Base-by-base conservation (phyloP, 1,140 invertebrate genomes). In the Philopotamus ludificatus region DNA sequence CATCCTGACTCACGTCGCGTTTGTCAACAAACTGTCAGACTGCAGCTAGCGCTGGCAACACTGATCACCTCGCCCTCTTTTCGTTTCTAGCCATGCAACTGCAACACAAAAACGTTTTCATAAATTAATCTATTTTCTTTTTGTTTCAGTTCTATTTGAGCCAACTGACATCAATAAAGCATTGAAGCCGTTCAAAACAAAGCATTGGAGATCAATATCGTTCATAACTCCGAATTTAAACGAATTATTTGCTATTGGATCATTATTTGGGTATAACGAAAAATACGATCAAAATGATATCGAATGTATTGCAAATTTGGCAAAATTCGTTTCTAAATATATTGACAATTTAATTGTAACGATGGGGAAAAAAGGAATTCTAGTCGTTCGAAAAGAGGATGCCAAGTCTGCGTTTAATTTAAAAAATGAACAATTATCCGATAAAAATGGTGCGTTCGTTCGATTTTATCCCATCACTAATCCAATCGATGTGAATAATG, bases 171-270 rank as follows among this genome's bases (percentile, higher is more conserved):
- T 28, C 12, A 16, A 66, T 23, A 70, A 70, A 65, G 69, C 69
- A 0, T 45, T 53, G 0, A 70, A 70, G 57, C 65, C 69, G 45
- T 70, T 70, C 41, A 15, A 51, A 22, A 63, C 12, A 25, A 60
- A 64, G 1, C 16, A 18, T 25, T 16, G 39, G 51, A 65, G 53
- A 54, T 8, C 20, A 0, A 45, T 92, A 28, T 79, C 79, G 1
- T 86, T 85, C 68, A 79, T 85, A 0, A 87, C 89, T 3, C 91
- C 91, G 10, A 93, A 92, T 77, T 67, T 91, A 9, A 79, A 81
- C 39, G 91, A 93, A 80, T 74, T 92, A 16, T 74, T 76, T 67
- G 75, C 81, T 22, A 86, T 87, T 68, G 81, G 81, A 20, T 64
- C 67, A 26, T 70, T 63, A 68, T 61, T 81, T 47, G 65, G 74